Evolutionary conservation across 2,113 vertebrate species (phyloP).

Genomic region (Galbula dea): DNA sequence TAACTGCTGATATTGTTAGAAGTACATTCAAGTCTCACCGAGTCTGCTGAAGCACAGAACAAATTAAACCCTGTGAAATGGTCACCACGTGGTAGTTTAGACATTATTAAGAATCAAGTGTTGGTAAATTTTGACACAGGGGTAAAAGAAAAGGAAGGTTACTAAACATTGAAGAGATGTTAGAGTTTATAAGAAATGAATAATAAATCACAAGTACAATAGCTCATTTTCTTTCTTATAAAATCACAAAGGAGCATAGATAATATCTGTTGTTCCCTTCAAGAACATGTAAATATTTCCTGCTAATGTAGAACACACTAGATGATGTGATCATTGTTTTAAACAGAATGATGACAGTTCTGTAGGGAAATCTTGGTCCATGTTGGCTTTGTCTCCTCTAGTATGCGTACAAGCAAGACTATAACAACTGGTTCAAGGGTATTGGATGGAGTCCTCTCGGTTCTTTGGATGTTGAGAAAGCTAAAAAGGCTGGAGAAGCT

Average conservation of each 20-base stretch:
- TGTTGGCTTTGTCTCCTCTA: slow-evolving; percentile 26
- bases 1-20: neutral
- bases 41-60: neutral
- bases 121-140: neutral
- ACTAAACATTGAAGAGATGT: neutral
- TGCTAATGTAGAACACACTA: neutral
- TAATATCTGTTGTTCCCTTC: neutral
- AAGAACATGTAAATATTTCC: neutral
- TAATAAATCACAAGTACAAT: neutral
- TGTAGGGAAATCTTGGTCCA: neutral
- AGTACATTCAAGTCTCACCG: neutral
- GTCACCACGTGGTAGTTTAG: neutral
- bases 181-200: neutral
- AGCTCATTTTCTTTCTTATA: neutral
- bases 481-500: slow-evolving; percentile 74
- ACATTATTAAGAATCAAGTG: neutral
- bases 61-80: neutral
- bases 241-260: neutral
- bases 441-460: slow-evolving; percentile 78
- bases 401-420: slow-evolving; percentile 77
- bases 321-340: neutral
- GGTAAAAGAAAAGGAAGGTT: neutral
- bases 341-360: neutral
- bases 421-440: slow-evolving; percentile 78
- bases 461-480: slow-evolving; percentile 77